phyloP scores from a whole-genome alignment of 2,113 vertebrate genomes.

The Podarcis muralis region DNA sequence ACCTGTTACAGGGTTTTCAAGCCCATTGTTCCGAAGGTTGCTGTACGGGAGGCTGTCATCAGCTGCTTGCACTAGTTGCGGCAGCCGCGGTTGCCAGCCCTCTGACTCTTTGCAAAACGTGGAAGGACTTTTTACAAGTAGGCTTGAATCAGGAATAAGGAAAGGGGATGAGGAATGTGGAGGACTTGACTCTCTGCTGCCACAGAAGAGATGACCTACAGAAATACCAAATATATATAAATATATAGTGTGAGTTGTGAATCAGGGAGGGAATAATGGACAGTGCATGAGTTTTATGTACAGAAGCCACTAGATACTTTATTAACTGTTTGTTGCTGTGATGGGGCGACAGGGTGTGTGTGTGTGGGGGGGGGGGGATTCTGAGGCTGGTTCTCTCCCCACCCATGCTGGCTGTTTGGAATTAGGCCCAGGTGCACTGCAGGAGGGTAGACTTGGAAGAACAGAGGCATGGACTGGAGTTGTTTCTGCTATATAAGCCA shows the following conservation, averaged over 20 bases:
- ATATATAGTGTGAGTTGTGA: too few relatives aligned
- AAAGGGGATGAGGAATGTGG: neutral
- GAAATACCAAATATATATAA: neutral
- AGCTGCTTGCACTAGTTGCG: neutral
- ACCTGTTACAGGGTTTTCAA: slow-evolving; percentile 39
- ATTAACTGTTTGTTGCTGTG: too few relatives aligned
- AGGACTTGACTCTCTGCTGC: slow-evolving; percentile 18
- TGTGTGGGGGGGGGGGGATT: too few relatives aligned
- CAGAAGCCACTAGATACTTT: too few relatives aligned
- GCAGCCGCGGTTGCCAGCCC: neutral
- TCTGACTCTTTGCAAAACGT: neutral
- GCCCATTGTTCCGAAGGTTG: neutral
- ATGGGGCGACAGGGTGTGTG: too few relatives aligned
- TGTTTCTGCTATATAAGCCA: too few relatives aligned
- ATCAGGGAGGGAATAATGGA: neutral
- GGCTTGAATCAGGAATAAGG: neutral
- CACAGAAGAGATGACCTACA: slow-evolving; percentile 2
- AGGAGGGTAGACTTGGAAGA: too few relatives aligned
- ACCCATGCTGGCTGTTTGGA: too few relatives aligned
- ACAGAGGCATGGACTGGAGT: too few relatives aligned
- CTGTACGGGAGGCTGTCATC: neutral
- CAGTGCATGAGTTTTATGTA: neutral
- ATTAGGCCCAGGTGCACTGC: too few relatives aligned
- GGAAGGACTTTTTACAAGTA: slow-evolving; percentile 6
- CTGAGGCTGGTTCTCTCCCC: too few relatives aligned